These are phyloP conservation scores for Leptopilina syphax DNA, from an alignment of 2,888 invertebrate genomes.

Conservation along the genomic window DNA sequence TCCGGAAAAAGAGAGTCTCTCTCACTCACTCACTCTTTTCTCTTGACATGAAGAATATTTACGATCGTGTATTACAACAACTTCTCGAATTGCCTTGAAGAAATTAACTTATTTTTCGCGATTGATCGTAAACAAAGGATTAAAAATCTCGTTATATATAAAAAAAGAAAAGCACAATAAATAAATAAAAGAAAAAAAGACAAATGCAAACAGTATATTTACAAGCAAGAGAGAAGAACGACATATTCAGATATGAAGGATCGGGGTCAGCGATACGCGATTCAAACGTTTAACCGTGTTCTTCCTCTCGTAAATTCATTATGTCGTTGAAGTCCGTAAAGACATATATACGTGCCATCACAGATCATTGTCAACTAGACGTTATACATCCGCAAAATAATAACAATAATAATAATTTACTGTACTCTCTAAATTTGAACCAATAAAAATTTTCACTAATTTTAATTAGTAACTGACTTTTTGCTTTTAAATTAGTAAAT, in stretches of 20 bases:
- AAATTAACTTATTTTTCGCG: constrained; percentile 50
- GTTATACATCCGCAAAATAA: constrained; percentile 1
- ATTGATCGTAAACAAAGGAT: constrained; percentile 52
- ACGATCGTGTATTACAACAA: constrained; percentile 23
- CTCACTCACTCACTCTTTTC: not conserved
- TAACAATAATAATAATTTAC: too few relatives aligned
- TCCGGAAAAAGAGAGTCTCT: constrained; percentile 46
- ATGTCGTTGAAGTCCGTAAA: constrained; percentile 9
- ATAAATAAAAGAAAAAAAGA: constrained; percentile 29
- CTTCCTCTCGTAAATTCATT: constrained; percentile 23
- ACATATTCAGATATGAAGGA: constrained; percentile 14
- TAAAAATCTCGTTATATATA: constrained; percentile 29
- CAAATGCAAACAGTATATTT: not conserved
- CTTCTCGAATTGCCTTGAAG: constrained; percentile 41
- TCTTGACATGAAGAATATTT: not conserved
- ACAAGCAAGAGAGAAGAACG: not conserved
- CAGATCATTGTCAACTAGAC: constrained; percentile 8
- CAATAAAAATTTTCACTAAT: too few relatives aligned
- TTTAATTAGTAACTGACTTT: too few relatives aligned
- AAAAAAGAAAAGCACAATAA: too few relatives aligned
- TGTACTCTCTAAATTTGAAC: too few relatives aligned
- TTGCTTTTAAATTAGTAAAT: too few relatives aligned
- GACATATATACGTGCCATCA: not conserved
- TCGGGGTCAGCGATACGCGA: constrained; percentile 29
- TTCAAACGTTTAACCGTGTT: constrained; percentile 31